phyloP scores from a whole-genome alignment of 2,888 invertebrate species.

The Drosophila helvetica region DNA sequence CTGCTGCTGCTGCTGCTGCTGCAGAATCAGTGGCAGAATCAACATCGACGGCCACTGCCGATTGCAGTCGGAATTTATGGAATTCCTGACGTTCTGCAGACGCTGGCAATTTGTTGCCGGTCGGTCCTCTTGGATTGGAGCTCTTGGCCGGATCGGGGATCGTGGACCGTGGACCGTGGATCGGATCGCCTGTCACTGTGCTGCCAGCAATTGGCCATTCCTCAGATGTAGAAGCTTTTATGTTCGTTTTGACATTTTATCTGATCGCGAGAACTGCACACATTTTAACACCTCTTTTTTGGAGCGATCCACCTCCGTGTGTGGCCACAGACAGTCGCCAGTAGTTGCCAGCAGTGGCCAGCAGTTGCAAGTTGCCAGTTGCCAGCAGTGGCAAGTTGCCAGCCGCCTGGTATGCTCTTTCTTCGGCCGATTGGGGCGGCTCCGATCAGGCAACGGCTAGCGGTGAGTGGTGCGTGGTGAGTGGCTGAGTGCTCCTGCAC shows the following conservation, averaged over 20 bases:
- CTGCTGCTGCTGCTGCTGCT: background rate
- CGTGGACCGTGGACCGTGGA: too few species aligned
- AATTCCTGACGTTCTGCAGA: slow-evolving; percentile 59
- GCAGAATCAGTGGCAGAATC: slow-evolving; percentile 26
- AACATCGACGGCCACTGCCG: slow-evolving; percentile 55
- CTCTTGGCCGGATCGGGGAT: too few species aligned
- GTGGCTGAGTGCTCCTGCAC: slow-evolving; percentile 18
- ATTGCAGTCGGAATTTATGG: slow-evolving; percentile 75
- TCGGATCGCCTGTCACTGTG: slow-evolving; percentile 31
- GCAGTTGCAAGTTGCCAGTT: background rate
- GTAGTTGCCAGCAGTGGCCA: too few species aligned
- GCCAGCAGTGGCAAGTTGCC: slow-evolving; percentile 20
- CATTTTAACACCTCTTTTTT: slow-evolving; percentile 76
- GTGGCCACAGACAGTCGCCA: slow-evolving; percentile 25
- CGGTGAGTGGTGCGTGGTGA: too few species aligned
- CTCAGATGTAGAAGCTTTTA: slow-evolving; percentile 82
- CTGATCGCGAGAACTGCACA: slow-evolving; percentile 81
- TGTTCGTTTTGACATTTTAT: slow-evolving; percentile 82
- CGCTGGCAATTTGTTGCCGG: slow-evolving; percentile 62
- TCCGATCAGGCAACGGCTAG: too few species aligned
- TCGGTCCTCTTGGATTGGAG: slow-evolving; percentile 40
- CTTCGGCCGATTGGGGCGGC: slow-evolving; percentile 10
- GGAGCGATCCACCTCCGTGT: slow-evolving; percentile 28
- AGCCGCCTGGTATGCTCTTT: slow-evolving; percentile 15
- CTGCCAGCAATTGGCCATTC: slow-evolving; percentile 76